Base-by-base conservation (phyloP, 2,797 vertebrate genomes). In the Clarias laeviceps region DNA sequence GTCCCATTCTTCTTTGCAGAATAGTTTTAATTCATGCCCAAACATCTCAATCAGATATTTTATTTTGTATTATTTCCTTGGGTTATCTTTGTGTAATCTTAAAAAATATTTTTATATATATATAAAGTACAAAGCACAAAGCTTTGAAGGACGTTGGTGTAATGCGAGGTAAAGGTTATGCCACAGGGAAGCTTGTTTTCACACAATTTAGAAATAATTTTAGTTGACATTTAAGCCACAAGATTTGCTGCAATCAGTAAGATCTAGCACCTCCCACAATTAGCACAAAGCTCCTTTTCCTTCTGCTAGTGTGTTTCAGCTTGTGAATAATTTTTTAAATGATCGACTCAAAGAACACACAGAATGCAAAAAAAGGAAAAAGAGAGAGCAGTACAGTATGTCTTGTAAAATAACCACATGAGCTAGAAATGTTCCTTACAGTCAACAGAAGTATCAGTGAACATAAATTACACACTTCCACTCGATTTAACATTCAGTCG, bases 401-500 rank as follows among this genome's bases (percentile, higher is more conserved):
- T 59, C 29, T 34, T 1, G 1, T 6, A 12, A 34, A 56, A 78
- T 56, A 66, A 62, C 59, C 61, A 83, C 76, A 80, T 81, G 37
- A 80, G 54, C 40, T 64, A 15, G 68, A 81, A 87, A 88, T 84
- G 82, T 77, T 80, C 84, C 80, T 80, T 34, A 18, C 66, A 69
- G 32, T 68, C 74, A 82, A 84, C 61, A 76, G 37, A 76, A 77
- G 80, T 50, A 76, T n/a, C 74, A 61, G 18, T 62, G 29, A 73
- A 22, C 27, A 27, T 68, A 80, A 83, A 82, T 80, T 18, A 56
- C n/a, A 2, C 9, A 20, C 27, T 2, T 20, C 20, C 54, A 32
- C 7, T 76, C 27, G 32, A 14, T 77, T 37, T 34, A 34, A 37
- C 61, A n/a, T 76, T 74, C 14, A 40, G 27, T 72, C 17, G 22